A percentile compares a stretch with the other conserved stretches of the same genome.
Conservation (phyloP, 2,888 invertebrate species). For the Bursaphelenchus okinawaensis region DNA sequence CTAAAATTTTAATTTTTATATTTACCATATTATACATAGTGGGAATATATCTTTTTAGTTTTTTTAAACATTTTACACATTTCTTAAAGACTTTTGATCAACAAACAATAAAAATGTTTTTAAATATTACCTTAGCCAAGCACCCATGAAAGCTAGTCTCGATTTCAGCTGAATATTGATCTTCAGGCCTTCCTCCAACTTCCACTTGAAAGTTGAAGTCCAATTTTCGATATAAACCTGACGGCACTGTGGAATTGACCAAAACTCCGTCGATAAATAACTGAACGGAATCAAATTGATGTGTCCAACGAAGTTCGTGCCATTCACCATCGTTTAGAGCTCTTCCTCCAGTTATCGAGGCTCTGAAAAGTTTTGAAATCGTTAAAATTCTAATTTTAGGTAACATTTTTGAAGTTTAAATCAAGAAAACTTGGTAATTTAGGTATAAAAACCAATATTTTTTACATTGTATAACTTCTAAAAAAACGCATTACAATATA, state of each 20-base stretch:
- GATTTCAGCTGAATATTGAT: conserved; percentile 47
- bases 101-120: too few relatives aligned
- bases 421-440: too few relatives aligned
- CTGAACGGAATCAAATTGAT: conserved; percentile 55
- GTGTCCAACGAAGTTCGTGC: conserved; percentile 54
- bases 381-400: too few relatives aligned
- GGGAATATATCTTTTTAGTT: background rate
- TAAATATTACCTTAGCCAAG: conserved; percentile 39
- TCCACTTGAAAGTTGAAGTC: conserved; percentile 53
- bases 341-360: conserved; percentile 43
- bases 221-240: conserved; percentile 54
- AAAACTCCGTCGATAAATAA: conserved; percentile 47
- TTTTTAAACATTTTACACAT: background rate
- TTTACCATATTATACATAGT: background rate
- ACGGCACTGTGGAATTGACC: conserved; percentile 48
- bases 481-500: too few relatives aligned
- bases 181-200: conserved; percentile 48
- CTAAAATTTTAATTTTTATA: background rate
- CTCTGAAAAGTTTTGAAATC: too few relatives aligned
- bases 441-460: too few relatives aligned
- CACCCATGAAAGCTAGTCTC: conserved; percentile 42
- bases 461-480: too few relatives aligned
- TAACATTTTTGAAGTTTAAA: too few relatives aligned
- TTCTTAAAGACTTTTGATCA: background rate
- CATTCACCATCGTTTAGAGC: conserved; percentile 54